These are phyloP conservation scores for Saccopteryx leptura DNA, from an alignment of 2,113 vertebrate genomes.

Conservation along the genomic window DNA sequence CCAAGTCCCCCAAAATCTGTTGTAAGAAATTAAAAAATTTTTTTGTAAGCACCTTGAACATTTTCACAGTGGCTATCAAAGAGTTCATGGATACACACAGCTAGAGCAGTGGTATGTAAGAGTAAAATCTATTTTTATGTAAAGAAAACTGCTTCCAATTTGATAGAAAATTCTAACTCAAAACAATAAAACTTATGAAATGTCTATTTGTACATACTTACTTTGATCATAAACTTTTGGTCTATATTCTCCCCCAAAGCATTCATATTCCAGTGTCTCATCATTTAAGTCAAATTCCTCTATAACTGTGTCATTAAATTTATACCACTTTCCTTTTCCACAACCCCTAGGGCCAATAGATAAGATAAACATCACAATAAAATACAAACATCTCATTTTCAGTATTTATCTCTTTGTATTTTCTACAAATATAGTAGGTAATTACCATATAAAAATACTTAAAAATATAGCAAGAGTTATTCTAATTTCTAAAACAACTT, in stretches of 20 bases:
- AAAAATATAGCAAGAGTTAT: background rate
- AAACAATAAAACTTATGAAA: slow-evolving; percentile 54
- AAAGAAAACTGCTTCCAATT: slow-evolving; percentile 14
- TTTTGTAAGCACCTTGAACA: background rate
- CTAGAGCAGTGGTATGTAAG: background rate
- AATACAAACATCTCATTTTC: background rate
- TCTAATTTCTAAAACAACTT: slow-evolving; percentile 44
- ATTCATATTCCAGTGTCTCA: slow-evolving; percentile 98
- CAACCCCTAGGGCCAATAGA: slow-evolving; percentile 89
- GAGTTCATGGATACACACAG: background rate
- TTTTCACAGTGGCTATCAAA: background rate
- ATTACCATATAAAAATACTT: background rate
- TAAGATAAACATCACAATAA: slow-evolving; percentile 67
- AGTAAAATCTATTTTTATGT: background rate
- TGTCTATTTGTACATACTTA: slow-evolving; percentile 87
- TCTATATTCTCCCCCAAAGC: slow-evolving; percentile 98
- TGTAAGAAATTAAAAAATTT: background rate
- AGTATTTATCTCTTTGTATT: background rate
- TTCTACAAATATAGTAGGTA: background rate
- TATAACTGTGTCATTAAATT: slow-evolving; percentile 98
- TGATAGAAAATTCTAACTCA: background rate
- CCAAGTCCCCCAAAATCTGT: background rate
- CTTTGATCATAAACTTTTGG: slow-evolving; percentile 99
- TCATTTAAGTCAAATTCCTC: slow-evolving; percentile 99
- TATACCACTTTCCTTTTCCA: slow-evolving; percentile 97